Percentiles rank a stretch among this genome's conserved stretches.
Evolutionary conservation across 2,797 vertebrate species (phyloP).

Genomic region (Phylloscopus collybita): DNA sequence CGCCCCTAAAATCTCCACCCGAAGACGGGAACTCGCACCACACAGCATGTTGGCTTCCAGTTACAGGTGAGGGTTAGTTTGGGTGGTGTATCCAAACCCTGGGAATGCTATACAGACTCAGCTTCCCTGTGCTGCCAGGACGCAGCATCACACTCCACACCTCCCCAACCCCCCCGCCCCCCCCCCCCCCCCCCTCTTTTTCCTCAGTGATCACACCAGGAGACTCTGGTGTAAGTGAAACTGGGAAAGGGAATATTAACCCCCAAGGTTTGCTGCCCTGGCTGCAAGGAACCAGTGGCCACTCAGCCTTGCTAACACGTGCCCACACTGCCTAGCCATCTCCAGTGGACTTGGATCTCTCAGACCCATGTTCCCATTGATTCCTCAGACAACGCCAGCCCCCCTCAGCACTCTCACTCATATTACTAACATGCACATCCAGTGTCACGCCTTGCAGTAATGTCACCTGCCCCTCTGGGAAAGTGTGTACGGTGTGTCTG

Average conservation of each 20-base stretch:
- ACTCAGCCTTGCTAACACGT: neutral
- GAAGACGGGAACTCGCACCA: neutral
- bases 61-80: neutral
- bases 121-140: neutral
- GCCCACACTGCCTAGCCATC: fast-evolving
- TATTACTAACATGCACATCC: neutral
- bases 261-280: neutral
- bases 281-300: neutral
- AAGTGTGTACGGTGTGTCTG: neutral
- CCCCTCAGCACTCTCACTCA: neutral
- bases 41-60: neutral
- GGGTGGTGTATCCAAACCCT: neutral
- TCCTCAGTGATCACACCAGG: neutral
- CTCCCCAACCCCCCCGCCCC: too few species aligned
- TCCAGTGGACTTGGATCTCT: neutral
- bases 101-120: fast-evolving
- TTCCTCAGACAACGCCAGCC: neutral
- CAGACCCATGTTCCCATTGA: fast-evolving
- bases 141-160: fast-evolving
- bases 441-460: neutral
- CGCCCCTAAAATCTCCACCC: fast-evolving
- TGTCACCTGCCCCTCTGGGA: slow-evolving; percentile 34
- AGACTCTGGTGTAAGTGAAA: neutral
- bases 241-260: neutral
- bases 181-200: fast-evolving